A percentile compares a stretch with the other conserved stretches of the same genome.
These are phyloP conservation scores for Rhagonycha lutea DNA, from an alignment of 2,888 invertebrate species.

Conservation along the genomic window DNA sequence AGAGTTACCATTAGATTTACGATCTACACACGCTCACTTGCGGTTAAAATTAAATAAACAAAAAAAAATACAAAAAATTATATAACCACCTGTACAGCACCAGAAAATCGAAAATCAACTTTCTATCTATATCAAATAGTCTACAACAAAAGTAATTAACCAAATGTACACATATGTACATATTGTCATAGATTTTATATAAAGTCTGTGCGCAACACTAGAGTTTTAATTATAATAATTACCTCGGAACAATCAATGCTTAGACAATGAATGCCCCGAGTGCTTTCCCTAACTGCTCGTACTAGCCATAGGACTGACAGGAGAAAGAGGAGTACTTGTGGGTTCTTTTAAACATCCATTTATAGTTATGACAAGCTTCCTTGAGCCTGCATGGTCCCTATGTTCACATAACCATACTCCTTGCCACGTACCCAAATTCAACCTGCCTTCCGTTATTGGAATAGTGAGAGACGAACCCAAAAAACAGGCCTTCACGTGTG, in stretches of 20 bases:
- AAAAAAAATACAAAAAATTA: not conserved
- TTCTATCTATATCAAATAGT: slow-evolving; percentile 30
- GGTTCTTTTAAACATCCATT: slow-evolving; percentile 89
- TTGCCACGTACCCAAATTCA: slow-evolving; percentile 96
- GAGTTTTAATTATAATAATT: slow-evolving; percentile 26
- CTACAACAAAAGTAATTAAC: slow-evolving; percentile 32
- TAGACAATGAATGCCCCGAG: slow-evolving; percentile 57
- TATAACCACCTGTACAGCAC: slow-evolving; percentile 40
- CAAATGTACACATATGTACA: slow-evolving; percentile 57
- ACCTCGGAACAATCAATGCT: slow-evolving; percentile 55
- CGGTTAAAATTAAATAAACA: slow-evolving; percentile 10
- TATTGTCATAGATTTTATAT: slow-evolving; percentile 55
- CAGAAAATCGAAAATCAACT: slow-evolving; percentile 34
- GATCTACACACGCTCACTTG: slow-evolving; percentile 22
- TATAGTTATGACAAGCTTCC: slow-evolving; percentile 82
- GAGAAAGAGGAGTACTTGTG: slow-evolving; percentile 84
- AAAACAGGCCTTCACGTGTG: slow-evolving; percentile 96
- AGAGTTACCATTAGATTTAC: slow-evolving; percentile 14
- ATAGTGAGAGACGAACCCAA: slow-evolving; percentile 93
- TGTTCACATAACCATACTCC: slow-evolving; percentile 99
- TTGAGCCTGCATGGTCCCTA: slow-evolving; percentile 92
- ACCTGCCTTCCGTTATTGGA: slow-evolving; percentile 93
- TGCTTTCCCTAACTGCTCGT: slow-evolving; percentile 89
- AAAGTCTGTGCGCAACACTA: slow-evolving; percentile 47
- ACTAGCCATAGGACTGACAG: slow-evolving; percentile 82